Base-by-base conservation (phyloP, 2,888 invertebrate genomes). In the Conomelus anceps region DNA sequence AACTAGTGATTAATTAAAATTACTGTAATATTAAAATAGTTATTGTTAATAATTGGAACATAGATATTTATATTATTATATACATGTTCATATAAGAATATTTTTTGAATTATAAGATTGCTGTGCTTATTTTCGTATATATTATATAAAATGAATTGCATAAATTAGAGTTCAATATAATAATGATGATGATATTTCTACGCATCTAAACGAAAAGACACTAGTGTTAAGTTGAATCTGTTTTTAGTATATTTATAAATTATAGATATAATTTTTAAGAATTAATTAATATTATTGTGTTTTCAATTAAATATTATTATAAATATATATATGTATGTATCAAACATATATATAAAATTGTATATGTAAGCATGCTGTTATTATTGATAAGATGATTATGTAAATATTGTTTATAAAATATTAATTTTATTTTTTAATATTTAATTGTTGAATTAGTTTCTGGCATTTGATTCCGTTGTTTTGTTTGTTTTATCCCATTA, bases 1-100 rank as follows among this genome's bases (percentile, higher is more conserved):
- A n/a, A 26, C 11, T 26, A 26, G 26, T 26, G 26, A 26, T 26
- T 26, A 26, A 7, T 26, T n/a, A n/a, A n/a, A 26, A 41, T 41
- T 17, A 13, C 7, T 13, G 17, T 41, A 41, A 41, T 41, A 41
- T 41, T 6, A n/a, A n/a, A n/a, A 41, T 41, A 17, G 41, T 41
- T 17, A 41, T 41, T 13, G 41, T 41, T 41, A 17, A 41, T 41
- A 41, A 41, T 86, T 24, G 22, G 88, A 63, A 90, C 24, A 22
- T 41, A 88, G 84, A 34, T 23, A 22, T 26, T 17, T 89, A 89
- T 86, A 86, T 84, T 29, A 41, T 26, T 63, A 85, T 84, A 85
- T 89, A 87, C 29, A 87, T 89, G 84, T 86, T 85, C 84, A 90
- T 87, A 89, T 88, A 22, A 88, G 20, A 23, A 23, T 85, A 23